phyloP scores from a whole-genome alignment of 2,888 invertebrate genomes.

The Melinaea marsaeus region DNA sequence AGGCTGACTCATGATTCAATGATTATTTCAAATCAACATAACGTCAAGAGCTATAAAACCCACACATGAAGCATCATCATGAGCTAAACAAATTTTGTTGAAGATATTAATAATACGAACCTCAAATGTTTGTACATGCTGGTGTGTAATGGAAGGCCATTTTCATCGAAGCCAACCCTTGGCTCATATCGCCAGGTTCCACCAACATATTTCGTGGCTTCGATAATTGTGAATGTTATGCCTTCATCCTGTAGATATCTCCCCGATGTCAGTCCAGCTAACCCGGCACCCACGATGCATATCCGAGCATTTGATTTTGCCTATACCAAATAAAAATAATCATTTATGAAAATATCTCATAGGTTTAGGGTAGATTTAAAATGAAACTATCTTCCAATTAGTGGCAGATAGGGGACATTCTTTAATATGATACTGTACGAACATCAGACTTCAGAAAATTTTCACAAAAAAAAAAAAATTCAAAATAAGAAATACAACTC shows the following conservation, averaged over 20 bases:
- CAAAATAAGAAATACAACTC: no score
- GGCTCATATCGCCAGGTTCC: conserved; percentile 73
- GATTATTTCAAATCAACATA: no score
- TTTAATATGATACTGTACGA: no score
- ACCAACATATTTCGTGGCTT: conserved; percentile 60
- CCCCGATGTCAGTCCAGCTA: conserved; percentile 61
- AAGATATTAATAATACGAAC: conserved; percentile 52
- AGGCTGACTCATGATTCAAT: no score
- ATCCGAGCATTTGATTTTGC: conserved; percentile 44
- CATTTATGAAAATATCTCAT: neutral
- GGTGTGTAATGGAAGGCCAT: conserved; percentile 79
- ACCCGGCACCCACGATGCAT: conserved; percentile 66
- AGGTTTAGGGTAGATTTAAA: no score
- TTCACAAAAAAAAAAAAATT: no score
- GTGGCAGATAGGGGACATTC: no score
- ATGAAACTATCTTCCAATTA: no score
- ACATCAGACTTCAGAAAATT: no score
- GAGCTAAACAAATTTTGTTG: neutral
- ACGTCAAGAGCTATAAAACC: no score
- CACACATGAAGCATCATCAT: neutral
- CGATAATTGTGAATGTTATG: conserved; percentile 58
- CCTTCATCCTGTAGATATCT: conserved; percentile 61
- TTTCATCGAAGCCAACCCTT: conserved; percentile 70
- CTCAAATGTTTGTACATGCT: conserved; percentile 84
- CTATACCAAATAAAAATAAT: conserved; percentile 17